Evolutionary conservation across 2,797 vertebrate genomes (phyloP).

Genomic region (Petrocephalus sullivani): DNA sequence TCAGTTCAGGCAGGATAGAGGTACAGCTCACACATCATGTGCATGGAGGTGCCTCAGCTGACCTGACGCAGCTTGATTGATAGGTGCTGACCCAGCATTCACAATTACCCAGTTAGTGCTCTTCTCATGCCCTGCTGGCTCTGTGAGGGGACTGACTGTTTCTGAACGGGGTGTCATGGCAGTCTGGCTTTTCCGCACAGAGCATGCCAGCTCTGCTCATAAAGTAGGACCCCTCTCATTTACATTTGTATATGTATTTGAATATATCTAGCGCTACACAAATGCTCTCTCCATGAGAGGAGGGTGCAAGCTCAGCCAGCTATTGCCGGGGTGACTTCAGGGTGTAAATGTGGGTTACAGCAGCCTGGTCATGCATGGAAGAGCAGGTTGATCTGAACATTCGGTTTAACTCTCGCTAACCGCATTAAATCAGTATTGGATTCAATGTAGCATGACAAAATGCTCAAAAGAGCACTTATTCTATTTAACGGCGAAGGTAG

Average conservation of each 20-base stretch:
- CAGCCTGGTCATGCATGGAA: not conserved
- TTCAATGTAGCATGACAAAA: slow-evolving; percentile 50
- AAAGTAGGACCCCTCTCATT: not conserved
- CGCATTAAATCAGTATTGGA: slow-evolving; percentile 36
- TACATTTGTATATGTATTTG: not conserved
- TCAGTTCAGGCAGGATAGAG: not conserved
- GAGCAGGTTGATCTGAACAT: not conserved
- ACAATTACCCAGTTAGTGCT: not conserved
- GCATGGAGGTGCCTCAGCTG: not conserved
- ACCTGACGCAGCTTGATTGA: not conserved
- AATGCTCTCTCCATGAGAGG: not conserved
- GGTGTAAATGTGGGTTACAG: not conserved
- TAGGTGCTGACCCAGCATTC: not conserved
- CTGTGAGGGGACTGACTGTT: not conserved
- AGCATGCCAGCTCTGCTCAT: not conserved
- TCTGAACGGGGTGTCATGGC: not conserved
- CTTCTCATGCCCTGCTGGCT: not conserved
- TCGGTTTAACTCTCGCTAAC: slow-evolving; percentile 51
- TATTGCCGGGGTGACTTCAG: not conserved
- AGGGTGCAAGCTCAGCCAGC: not conserved
- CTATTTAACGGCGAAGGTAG: slow-evolving; percentile 52
- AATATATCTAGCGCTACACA: not conserved
- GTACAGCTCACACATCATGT: not conserved
- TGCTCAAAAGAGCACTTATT: slow-evolving; percentile 38
- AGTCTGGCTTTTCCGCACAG: not conserved